Evolutionary conservation across 1,140 invertebrate genomes (phyloP).

Genomic region (Daktulosphaira vitifoliae): DNA sequence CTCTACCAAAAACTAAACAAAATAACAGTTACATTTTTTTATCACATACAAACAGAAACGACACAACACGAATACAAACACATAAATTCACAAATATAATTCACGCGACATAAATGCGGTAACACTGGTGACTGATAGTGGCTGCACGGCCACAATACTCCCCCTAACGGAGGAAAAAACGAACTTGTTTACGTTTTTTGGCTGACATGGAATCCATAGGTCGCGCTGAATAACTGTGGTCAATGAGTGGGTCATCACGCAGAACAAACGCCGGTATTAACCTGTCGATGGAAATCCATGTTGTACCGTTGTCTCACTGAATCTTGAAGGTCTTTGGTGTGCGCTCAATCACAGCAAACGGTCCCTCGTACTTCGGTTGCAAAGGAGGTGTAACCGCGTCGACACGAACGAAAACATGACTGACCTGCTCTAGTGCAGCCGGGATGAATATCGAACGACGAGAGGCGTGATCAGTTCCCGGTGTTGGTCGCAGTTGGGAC

Average conservation of each 20-base stretch:
- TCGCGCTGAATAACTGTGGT: background rate
- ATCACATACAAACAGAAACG: no score
- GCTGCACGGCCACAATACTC: slow-evolving; percentile 35
- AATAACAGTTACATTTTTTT: no score
- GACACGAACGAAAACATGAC: background rate
- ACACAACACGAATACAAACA: no score
- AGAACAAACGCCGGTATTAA: background rate
- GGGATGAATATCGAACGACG: background rate
- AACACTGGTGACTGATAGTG: no score
- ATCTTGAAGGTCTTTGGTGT: background rate
- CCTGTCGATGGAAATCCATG: background rate
- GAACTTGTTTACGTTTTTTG: background rate
- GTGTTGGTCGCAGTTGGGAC: rapidly evolving
- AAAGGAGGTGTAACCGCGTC: background rate
- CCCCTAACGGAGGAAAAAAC: background rate
- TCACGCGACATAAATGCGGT: no score
- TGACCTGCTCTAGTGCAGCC: background rate
- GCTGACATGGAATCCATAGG: background rate
- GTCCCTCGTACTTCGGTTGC: background rate
- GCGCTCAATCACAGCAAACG: background rate
- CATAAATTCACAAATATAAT: no score
- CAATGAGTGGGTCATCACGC: background rate
- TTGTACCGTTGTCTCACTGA: background rate
- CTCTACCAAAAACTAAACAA: no score
- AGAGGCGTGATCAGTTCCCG: background rate